Evolutionary conservation across 1,140 invertebrate genomes (phyloP), one percentile per base, ranked within the genome.

Genomic region (Ostrea denselamellosa): DNA sequence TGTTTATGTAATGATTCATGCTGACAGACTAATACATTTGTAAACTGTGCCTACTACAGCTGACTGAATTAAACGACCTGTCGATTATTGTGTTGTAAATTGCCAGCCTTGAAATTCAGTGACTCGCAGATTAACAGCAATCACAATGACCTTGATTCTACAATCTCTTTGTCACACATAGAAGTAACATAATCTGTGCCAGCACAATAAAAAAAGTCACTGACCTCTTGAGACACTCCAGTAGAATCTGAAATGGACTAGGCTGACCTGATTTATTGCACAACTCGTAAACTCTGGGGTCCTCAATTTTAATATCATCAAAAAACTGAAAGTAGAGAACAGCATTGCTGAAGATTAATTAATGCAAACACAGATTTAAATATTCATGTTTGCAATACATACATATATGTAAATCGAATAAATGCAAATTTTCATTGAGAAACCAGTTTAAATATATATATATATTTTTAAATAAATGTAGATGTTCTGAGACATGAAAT

Each of bases 221-320:
- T 89, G 91, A 96, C 94, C 98, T 96, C 95, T 98, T 97, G 58
- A 99, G 95, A 94, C 98, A 99, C 10, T 98, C 98, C 56, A 98
- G 95, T 81, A 99, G 95, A 87, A 99, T 98, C 89, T 98, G 97
- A 95, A 98, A 98, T 0, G 98, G 98, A 5, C 97, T 97, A 0
- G 98, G 98, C 95, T 99, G 98, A 62, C 98, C 98, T 2, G 98
- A 98, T 95, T 98, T 98, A 44, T 97, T 97, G 95, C 98, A 99
- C 93, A 99, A 97, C 95, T 99, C 98, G 82, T 97, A 96, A 28
- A 99, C 97, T 88, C 98, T 96, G 7, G 98, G 98, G 96, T 99
- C 98, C 93, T 98, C 97, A 54, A 99, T 97, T 88, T 97, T 96
- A 88, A 99, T 98, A 93, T 98, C 97, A 95, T 99, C 98, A 94